phyloP scores from a whole-genome alignment of 2,888 invertebrate genomes.

The Drosophila kambysellisi region DNA sequence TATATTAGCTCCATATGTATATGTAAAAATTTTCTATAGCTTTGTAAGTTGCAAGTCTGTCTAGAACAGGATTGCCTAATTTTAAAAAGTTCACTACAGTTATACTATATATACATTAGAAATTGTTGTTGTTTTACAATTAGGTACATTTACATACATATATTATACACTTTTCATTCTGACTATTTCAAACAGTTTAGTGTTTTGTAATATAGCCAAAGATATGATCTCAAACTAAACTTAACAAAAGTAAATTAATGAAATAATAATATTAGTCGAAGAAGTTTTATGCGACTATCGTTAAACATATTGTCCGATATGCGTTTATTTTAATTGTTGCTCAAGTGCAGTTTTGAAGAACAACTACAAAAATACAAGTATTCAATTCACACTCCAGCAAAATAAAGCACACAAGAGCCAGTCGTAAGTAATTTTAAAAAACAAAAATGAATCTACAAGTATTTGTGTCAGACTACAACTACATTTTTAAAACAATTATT shows the following conservation, averaged over 20 bases:
- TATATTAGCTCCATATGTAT: neutral
- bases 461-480: slow-evolving; percentile 45
- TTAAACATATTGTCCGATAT: slow-evolving; percentile 11
- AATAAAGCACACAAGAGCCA: slow-evolving; percentile 14
- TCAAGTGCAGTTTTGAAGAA: slow-evolving; percentile 19
- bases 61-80: slow-evolving; percentile 10
- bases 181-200: slow-evolving; percentile 17
- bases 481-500: slow-evolving; percentile 15
- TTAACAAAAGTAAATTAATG: neutral
- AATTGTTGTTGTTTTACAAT: slow-evolving; percentile 66
- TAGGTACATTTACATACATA: slow-evolving; percentile 24
- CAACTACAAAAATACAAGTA: slow-evolving; percentile 11
- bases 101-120: slow-evolving; percentile 22
- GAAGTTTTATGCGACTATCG: slow-evolving; percentile 60
- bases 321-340: slow-evolving; percentile 48
- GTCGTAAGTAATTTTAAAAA: slow-evolving; percentile 30
- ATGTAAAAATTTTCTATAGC: neutral
- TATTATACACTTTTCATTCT: slow-evolving; percentile 21
- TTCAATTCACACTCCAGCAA: slow-evolving; percentile 25
- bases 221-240: slow-evolving; percentile 61
- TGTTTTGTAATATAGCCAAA: slow-evolving; percentile 71
- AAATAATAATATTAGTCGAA: slow-evolving; percentile 37
- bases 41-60: neutral
- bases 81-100: slow-evolving; percentile 15
- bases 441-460: slow-evolving; percentile 6